These are phyloP conservation scores for Tetropium fuscum DNA, from an alignment of 2,888 invertebrate species.

Conservation along the genomic window DNA sequence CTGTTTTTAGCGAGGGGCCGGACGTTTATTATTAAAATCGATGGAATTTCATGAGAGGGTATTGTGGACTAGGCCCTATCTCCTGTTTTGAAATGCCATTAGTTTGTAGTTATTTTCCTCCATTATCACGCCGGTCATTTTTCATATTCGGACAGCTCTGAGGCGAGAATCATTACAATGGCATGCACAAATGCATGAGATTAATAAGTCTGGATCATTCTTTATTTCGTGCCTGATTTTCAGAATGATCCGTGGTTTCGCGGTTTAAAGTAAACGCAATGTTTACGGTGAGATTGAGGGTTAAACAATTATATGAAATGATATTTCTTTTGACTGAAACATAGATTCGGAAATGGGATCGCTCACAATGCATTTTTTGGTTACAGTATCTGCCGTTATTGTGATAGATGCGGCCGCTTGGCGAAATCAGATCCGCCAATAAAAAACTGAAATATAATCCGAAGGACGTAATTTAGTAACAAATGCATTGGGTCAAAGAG, in stretches of 20 bases:
- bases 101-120: slow-evolving; percentile 18
- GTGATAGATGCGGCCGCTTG: slow-evolving; percentile 29
- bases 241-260: too few relatives aligned
- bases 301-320: too few relatives aligned
- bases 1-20: slow-evolving; percentile 42
- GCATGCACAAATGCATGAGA: background rate
- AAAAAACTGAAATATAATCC: slow-evolving; percentile 27
- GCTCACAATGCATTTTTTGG: too few relatives aligned
- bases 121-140: slow-evolving; percentile 32
- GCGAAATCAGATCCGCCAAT: slow-evolving; percentile 37
- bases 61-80: slow-evolving; percentile 25
- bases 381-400: slow-evolving; percentile 21
- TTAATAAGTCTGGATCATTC: too few relatives aligned
- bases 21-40: slow-evolving; percentile 34
- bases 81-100: slow-evolving; percentile 22
- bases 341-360: too few relatives aligned
- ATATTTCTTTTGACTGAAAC: too few relatives aligned
- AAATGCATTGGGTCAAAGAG: slow-evolving; percentile 52
- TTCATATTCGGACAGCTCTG: slow-evolving; percentile 39
- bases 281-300: too few relatives aligned
- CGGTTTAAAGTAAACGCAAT: too few relatives aligned
- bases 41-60: slow-evolving; percentile 32
- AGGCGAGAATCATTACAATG: slow-evolving; percentile 5
- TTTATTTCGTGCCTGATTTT: too few relatives aligned
- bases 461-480: slow-evolving; percentile 49